phyloP scores from a whole-genome alignment of 1,140 invertebrate genomes.

The Caenorhabditis elegans region DNA sequence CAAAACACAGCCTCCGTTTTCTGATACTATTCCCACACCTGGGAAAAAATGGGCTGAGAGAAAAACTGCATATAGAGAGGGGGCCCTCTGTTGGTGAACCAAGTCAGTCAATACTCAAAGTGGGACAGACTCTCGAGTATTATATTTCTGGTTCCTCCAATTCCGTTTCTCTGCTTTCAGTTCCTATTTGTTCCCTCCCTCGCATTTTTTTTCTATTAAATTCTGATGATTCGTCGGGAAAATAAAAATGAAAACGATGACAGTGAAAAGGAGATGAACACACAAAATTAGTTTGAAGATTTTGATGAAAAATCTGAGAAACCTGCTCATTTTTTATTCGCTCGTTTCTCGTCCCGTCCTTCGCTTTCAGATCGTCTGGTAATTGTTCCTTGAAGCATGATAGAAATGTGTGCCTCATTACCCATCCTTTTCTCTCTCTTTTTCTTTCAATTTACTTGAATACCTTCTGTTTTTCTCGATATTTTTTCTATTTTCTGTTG shows the following conservation, averaged over 20 bases:
- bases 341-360: not conserved
- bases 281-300: not conserved
- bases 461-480: not conserved
- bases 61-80: not conserved
- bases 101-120: not conserved
- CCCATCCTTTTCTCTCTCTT: conserved; percentile 9
- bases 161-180: too few relatives aligned
- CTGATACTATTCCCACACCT: not conserved
- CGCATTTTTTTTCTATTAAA: not conserved
- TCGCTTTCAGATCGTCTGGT: not conserved
- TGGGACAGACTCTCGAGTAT: not conserved
- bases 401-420: conserved; percentile 25
- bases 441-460: not conserved
- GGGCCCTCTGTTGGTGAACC: not conserved
- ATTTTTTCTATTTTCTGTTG: conserved; percentile 2
- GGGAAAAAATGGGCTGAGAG: conserved; percentile 5
- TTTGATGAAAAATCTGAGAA: not conserved
- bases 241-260: too few relatives aligned
- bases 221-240: not conserved
- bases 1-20: not conserved
- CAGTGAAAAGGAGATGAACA: not conserved
- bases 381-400: conserved; percentile 17
- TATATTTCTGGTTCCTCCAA: not conserved
- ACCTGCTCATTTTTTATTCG: not conserved
- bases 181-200: not conserved